Base-by-base conservation (phyloP, 2,113 vertebrate species). In the Oryzias curvinotus region DNA sequence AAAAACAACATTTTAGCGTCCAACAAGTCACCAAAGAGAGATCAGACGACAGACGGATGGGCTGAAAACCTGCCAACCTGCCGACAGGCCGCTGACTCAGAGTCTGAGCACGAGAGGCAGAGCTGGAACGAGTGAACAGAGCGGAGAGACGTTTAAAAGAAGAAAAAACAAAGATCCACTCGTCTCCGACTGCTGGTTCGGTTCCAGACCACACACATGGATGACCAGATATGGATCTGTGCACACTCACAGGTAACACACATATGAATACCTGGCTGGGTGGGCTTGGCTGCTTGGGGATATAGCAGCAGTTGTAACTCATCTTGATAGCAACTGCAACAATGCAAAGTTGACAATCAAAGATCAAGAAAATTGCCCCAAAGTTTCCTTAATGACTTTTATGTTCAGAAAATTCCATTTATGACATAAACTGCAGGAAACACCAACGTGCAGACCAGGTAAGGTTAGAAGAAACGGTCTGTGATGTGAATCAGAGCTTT, bases 141-240 rank as follows among this genome's bases (percentile, higher is more conserved):
- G 50, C 46, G 51, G 83, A 62, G 63, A 87, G 78, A 83, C 67
- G 66, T 84, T 77, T 50, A 77, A 70, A 71, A 71, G 72, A 75
- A 80, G 71, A 64, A 68, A 59, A 67, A 87, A 87, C 83, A 79
- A 79, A 73, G 86, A 73, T 66, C 70, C 80, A 75, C 65, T 83
- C 84, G 77, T 46, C 83, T 82, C 78, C 80, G 75, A 89, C 84
- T 82, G 83, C 65, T 89, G 81, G 81, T 81, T 75, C 77, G 41
- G 67, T 68, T 84, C 85, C 87, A 91, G 89, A 90, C 90, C 86
- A 87, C 85, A 85, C 86, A 87, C 81, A 80, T 12, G 61, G 71
- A 72, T 57, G 65, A 79, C 52, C 83, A 80, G 80, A 85, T 65
- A 70, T 57, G 73, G 53, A 68, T 58, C 49, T 46, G 56, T 43